Evolutionary conservation across 2,888 invertebrate species (phyloP), one percentile per base, ranked within the genome.

Genomic region (Pandemis heparana): DNA sequence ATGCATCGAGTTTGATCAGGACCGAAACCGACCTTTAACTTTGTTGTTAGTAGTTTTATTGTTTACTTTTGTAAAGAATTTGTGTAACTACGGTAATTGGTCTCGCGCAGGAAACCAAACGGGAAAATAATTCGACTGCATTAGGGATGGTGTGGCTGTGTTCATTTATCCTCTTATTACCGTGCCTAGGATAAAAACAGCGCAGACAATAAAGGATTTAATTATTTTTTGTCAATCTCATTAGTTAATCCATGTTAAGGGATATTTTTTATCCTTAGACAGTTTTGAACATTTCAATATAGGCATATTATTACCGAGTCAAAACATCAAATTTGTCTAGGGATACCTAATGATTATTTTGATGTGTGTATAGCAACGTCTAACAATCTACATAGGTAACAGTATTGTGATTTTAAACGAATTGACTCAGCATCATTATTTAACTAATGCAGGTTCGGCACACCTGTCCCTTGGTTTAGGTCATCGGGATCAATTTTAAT

Each of bases 11-110:
- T 70, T 74, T 70, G 51, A 53, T 65, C 18, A 32, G 48, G 51
- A 14, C 69, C 60, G 32, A 43, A 39, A 32, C 51, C 32, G 51
- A 74, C 74, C 74, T 51, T 60, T 41, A 64, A 69, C 74, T 70
- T 70, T 65, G 64, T 72, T 67, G 61, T 65, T 74, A 60, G 60
- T 74, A 65, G 69, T 70, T 74, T 65, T 64, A 61, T 60, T 74
- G 64, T 65, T 68, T 60, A 65, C 60, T 60, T 69, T 60, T 51
- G 32, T 41, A 64, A 70, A 69, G 48, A 65, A 70, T 65, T 59
- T 48, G 69, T 68, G 23, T 46, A 65, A 53, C 53, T 65, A 74
- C 53, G 23, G 14, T 69, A 51, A 23, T 70, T 59, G 53, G 46
- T 48, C 39, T 72, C 18, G 10, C 5, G 43, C 18, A 18, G 43